Percentiles rank a stretch among this genome's conserved stretches.
Evolutionary conservation across 2,888 invertebrate species (phyloP).

Genomic region (Opisthograptis luteolata): DNA sequence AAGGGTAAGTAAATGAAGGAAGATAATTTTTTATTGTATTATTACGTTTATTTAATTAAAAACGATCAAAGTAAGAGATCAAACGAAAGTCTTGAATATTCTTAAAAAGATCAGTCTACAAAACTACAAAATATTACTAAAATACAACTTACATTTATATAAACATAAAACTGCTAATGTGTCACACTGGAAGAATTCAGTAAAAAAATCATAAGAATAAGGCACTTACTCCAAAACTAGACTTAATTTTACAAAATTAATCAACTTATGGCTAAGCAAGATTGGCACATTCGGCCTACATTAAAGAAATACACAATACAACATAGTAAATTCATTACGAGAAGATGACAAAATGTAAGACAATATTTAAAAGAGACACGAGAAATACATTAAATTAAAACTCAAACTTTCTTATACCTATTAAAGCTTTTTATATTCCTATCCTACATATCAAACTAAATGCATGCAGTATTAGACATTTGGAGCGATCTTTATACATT

Average conservation of each 20-base stretch:
- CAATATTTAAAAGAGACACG: background rate
- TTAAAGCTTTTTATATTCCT: constrained; percentile 38
- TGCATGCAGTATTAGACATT: constrained; percentile 4
- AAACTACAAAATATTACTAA: constrained; percentile 30
- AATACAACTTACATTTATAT: constrained; percentile 32
- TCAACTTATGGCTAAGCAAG: constrained; percentile 44
- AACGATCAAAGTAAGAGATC: constrained; percentile 73
- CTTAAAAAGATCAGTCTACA: constrained; percentile 75
- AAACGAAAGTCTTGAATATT: constrained; percentile 80
- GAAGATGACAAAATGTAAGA: constrained; percentile 24
- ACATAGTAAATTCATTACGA: constrained; percentile 34
- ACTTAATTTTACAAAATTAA: constrained; percentile 39
- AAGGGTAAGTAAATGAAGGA: constrained; percentile 32
- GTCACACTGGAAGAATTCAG: constrained; percentile 68
- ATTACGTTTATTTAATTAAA: constrained; percentile 62
- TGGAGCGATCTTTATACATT: constrained; percentile 12
- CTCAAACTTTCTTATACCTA: constrained; percentile 24
- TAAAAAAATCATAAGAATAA: constrained; percentile 39
- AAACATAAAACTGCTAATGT: constrained; percentile 38
- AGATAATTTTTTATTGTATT: constrained; percentile 26
- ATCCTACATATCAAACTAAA: constrained; percentile 21
- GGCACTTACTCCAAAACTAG: constrained; percentile 33
- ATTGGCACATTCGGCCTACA: constrained; percentile 81
- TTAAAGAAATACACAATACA: constrained; percentile 40
- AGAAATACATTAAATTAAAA: constrained; percentile 15